Conservation (phyloP, 2,888 invertebrate genomes). For the Anthophora plumipes region DNA sequence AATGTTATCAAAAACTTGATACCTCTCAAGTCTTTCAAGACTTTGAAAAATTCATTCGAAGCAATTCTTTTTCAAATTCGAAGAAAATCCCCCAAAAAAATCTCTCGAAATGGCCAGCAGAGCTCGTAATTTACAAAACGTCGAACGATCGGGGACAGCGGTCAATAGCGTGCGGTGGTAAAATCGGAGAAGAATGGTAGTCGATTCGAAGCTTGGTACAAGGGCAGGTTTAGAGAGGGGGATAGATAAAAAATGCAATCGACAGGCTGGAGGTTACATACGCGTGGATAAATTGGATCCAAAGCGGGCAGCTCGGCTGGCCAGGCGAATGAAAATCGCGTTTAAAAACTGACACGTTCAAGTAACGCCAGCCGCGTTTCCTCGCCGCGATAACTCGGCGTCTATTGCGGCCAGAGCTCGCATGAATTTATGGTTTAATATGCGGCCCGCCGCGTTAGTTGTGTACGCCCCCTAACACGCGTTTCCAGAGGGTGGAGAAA, state of each 20-base stretch:
- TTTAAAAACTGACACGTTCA: constrained; percentile 67
- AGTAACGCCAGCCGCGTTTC: constrained; percentile 62
- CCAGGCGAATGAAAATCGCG: constrained; percentile 59
- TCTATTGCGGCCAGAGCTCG: constrained; percentile 62
- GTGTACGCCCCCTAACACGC: constrained; percentile 71
- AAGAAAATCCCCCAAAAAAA: not conserved
- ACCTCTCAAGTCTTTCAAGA: too few species aligned
- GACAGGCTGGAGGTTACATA: constrained; percentile 50
- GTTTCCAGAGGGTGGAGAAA: too few species aligned
- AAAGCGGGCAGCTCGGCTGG: constrained; percentile 17
- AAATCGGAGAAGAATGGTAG: not conserved
- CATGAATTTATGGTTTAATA: constrained; percentile 83
- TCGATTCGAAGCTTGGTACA: too few species aligned
- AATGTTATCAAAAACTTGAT: too few species aligned
- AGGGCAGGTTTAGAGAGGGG: too few species aligned
- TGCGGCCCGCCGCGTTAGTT: constrained; percentile 73
- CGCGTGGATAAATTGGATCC: constrained; percentile 49
- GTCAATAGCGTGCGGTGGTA: constrained; percentile 11
- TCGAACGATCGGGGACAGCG: constrained; percentile 16
- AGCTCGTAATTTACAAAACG: not conserved
- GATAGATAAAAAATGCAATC: constrained; percentile 45
- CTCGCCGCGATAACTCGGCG: constrained; percentile 64
- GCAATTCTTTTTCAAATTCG: too few species aligned
- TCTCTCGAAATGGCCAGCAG: not conserved
- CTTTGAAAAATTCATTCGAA: too few species aligned